Conservation (phyloP, 2,113 vertebrate genomes). For the Ptyas mucosa region DNA sequence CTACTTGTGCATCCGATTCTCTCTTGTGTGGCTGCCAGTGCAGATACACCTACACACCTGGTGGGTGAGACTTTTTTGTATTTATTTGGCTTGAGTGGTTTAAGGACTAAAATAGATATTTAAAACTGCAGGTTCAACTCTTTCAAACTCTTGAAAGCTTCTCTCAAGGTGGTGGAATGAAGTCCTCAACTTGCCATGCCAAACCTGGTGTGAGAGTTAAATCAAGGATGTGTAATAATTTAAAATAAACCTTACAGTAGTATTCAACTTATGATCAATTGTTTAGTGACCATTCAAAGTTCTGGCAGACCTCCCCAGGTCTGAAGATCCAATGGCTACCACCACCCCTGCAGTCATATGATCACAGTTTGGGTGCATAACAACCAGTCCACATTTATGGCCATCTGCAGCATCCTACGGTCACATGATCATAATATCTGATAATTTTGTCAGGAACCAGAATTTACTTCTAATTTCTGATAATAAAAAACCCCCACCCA, state of each 20-base stretch:
- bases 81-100: background rate
- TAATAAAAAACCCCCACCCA: background rate
- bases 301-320: background rate
- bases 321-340: background rate
- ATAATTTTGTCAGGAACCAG: background rate
- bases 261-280: background rate
- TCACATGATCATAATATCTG: background rate
- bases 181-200: background rate
- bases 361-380: background rate
- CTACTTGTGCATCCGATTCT: background rate
- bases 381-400: background rate
- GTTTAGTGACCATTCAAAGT: background rate
- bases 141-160: background rate
- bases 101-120: background rate
- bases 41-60: background rate
- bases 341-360: background rate
- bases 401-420: background rate
- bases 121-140: background rate
- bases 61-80: background rate
- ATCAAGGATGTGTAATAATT: background rate
- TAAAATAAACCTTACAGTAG: background rate
- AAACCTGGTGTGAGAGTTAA: background rate
- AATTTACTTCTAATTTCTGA: background rate
- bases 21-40: background rate
- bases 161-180: background rate